A percentile compares a stretch with the other conserved stretches of the same genome.
Conservation (phyloP, 2,888 invertebrate genomes). For the Leptinotarsa peninsularis region DNA sequence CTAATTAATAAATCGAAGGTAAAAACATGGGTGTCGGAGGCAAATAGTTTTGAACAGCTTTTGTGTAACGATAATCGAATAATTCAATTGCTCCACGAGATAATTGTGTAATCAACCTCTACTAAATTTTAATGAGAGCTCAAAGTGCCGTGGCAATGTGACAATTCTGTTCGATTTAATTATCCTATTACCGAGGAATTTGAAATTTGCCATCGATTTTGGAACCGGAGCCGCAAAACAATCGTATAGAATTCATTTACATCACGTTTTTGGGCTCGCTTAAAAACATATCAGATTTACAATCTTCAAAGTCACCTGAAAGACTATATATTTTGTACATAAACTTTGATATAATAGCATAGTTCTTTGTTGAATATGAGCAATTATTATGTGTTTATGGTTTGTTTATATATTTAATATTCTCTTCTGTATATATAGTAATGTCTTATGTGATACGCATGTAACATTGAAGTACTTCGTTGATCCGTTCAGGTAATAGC, state of each 20-base stretch:
- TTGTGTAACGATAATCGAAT: slow-evolving; percentile 6
- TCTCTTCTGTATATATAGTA: no score
- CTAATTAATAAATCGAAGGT: neutral
- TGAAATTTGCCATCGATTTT: slow-evolving; percentile 4
- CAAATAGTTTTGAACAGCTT: neutral
- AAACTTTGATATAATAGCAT: no score
- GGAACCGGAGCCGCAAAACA: neutral
- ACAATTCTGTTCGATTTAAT: slow-evolving; percentile 19
- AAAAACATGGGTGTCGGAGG: neutral
- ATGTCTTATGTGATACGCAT: no score
- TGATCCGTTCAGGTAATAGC: no score
- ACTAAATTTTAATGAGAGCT: slow-evolving; percentile 26
- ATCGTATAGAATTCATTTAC: neutral
- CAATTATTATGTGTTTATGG: no score
- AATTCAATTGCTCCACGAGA: slow-evolving; percentile 15
- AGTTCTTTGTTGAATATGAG: no score
- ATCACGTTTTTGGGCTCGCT: neutral
- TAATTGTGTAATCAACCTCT: slow-evolving; percentile 25
- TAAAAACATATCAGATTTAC: no score
- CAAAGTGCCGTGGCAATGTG: slow-evolving; percentile 25
- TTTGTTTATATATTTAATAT: no score
- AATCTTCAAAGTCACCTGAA: no score
- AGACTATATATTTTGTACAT: no score
- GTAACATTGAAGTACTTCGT: no score
- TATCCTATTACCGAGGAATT: slow-evolving; percentile 21